Percentiles rank a stretch among this genome's conserved stretches.
Conservation (phyloP, 2,797 vertebrate species). For the Chromis chromis region DNA sequence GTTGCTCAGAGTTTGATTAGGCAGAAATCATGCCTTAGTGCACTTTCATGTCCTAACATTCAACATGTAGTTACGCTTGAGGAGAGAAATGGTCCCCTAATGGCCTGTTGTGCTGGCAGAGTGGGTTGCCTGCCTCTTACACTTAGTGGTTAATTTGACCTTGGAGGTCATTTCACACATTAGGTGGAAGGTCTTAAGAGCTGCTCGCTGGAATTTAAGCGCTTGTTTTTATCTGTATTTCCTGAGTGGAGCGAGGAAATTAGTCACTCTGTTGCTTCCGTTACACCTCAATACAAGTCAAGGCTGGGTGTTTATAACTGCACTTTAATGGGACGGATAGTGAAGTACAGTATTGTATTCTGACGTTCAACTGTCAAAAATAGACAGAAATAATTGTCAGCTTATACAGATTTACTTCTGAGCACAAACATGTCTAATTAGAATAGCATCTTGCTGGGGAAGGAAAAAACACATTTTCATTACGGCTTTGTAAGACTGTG, state of each 20-base stretch:
- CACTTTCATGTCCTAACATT: slow-evolving; percentile 35
- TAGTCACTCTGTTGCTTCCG: too few relatives aligned
- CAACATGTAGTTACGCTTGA: background rate
- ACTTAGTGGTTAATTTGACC: slow-evolving; percentile 3
- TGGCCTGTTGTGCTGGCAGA: slow-evolving; percentile 11
- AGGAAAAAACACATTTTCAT: background rate
- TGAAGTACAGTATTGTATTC: too few relatives aligned
- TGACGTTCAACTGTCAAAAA: too few relatives aligned
- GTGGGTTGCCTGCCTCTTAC: background rate
- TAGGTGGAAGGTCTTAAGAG: slow-evolving; percentile 3
- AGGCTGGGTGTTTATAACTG: too few relatives aligned
- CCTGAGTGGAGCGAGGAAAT: background rate
- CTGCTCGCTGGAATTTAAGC: background rate
- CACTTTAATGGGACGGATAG: too few relatives aligned
- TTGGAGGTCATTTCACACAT: slow-evolving; percentile 25
- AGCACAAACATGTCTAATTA: too few relatives aligned
- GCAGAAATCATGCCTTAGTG: slow-evolving; percentile 31
- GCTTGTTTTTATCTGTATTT: background rate
- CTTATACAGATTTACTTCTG: too few relatives aligned
- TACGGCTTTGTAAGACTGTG: background rate
- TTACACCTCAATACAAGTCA: background rate
- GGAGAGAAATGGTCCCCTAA: slow-evolving; percentile 14
- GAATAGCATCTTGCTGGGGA: too few relatives aligned
- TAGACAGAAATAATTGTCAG: too few relatives aligned
- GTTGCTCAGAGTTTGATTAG: slow-evolving; percentile 14